Evolutionary conservation across 2,113 vertebrate species (phyloP).

Genomic region (Emydura subglobosa): DNA sequence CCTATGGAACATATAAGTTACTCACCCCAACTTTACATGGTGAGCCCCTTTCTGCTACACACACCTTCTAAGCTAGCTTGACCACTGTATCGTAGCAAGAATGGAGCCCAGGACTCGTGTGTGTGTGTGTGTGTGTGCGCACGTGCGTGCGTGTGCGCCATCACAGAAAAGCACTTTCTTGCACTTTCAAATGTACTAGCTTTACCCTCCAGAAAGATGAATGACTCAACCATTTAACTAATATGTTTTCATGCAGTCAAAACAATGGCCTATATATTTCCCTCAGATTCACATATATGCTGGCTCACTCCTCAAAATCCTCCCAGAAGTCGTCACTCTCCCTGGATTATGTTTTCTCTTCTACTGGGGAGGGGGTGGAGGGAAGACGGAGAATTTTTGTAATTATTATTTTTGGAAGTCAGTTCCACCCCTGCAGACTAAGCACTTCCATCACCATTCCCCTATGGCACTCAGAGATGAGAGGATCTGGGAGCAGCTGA

Average conservation of each 20-base stretch:
- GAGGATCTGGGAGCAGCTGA: accelerated
- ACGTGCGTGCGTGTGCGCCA: accelerated
- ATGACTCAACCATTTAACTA: slow-evolving; percentile 13
- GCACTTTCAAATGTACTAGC: neutral
- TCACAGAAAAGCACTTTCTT: neutral
- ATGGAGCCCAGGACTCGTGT: neutral
- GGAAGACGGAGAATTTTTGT: neutral
- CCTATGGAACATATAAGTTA: accelerated
- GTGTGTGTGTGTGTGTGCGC: neutral
- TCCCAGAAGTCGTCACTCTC: neutral
- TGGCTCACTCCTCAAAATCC: neutral
- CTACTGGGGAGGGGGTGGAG: neutral
- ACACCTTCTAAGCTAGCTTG: neutral
- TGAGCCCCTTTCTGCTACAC: neutral
- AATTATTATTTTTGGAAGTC: neutral
- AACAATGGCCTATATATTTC: neutral
- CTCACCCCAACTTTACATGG: accelerated
- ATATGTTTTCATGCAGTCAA: neutral
- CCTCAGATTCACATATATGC: neutral
- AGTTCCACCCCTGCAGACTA: neutral
- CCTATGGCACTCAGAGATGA: neutral
- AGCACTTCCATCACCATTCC: neutral
- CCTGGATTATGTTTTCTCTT: neutral
- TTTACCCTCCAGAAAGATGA: slow-evolving; percentile 3
- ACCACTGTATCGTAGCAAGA: neutral